Conservation (phyloP, 1,140 invertebrate genomes). For the Acromyrmex echinatior region DNA sequence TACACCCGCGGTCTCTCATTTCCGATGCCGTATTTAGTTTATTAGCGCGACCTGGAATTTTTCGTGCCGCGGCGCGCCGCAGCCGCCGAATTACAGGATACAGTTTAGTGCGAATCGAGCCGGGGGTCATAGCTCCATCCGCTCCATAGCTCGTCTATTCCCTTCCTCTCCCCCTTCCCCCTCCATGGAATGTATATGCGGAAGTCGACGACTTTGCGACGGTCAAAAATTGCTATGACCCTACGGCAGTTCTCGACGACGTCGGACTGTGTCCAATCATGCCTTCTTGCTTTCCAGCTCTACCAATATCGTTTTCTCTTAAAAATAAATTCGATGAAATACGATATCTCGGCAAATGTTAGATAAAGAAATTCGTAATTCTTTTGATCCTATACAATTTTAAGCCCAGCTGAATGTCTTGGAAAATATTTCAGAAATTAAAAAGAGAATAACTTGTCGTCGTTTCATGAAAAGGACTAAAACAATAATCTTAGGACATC, state of each 20-base stretch:
- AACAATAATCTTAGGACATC: constrained; percentile 3
- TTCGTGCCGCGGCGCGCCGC: constrained; percentile 62
- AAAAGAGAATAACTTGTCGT: background rate
- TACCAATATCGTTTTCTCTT: background rate
- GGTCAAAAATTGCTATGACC: constrained; percentile 72
- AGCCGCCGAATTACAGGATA: constrained; percentile 79
- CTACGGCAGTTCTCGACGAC: background rate
- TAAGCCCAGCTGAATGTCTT: background rate
- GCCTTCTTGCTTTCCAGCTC: background rate
- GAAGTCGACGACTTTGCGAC: constrained; percentile 77
- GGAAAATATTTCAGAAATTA: background rate
- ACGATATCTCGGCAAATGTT: background rate
- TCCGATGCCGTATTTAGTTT: constrained; percentile 85
- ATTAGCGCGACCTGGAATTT: constrained; percentile 81
- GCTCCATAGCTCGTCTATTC: background rate
- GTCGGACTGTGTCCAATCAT: background rate
- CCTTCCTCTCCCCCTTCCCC: background rate
- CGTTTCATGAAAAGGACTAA: background rate
- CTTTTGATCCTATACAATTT: background rate
- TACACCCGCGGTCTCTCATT: constrained; percentile 81
- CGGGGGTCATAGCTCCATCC: constrained; percentile 28
- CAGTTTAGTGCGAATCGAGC: constrained; percentile 80
- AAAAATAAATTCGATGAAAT: background rate
- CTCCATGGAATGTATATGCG: constrained; percentile 17
- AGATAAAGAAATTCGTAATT: background rate